Conservation (phyloP, 2,888 invertebrate species). For the Spisula subtruncata region DNA sequence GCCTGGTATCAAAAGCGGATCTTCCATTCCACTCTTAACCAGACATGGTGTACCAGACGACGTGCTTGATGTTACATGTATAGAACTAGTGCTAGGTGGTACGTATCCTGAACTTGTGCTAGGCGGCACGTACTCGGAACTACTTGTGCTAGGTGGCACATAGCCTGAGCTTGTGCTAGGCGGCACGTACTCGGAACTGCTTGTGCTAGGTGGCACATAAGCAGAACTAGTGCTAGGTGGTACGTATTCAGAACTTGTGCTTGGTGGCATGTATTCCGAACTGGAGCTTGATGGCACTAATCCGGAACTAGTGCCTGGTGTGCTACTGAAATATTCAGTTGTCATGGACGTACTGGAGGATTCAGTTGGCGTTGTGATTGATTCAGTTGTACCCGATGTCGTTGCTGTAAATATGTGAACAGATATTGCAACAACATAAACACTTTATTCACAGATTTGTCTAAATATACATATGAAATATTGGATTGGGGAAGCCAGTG, state of each 20-base stretch:
- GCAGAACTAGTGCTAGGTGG: background rate
- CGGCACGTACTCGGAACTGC: background rate
- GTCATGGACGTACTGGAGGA: background rate
- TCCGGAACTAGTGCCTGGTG: background rate
- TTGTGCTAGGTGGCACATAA: background rate
- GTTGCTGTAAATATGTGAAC: background rate
- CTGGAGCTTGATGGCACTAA: background rate
- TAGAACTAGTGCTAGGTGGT: conserved; percentile 5
- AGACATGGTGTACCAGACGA: conserved; percentile 19
- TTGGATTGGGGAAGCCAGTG: too few species aligned
- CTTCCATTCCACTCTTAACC: conserved; percentile 28
- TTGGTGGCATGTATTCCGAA: background rate
- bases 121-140: background rate
- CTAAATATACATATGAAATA: too few species aligned
- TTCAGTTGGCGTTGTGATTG: conserved; percentile 6
- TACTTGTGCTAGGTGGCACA: background rate
- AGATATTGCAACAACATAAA: too few species aligned
- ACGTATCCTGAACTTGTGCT: background rate
- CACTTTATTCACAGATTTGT: too few species aligned
- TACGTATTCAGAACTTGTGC: background rate
- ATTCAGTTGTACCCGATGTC: conserved; percentile 27
- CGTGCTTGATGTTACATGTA: background rate
- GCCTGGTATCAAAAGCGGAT: conserved; percentile 34
- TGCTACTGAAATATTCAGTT: background rate
- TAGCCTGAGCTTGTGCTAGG: background rate